A percentile compares a stretch with the other conserved stretches of the same genome.
phyloP scores from a whole-genome alignment of 2,888 invertebrate genomes.

The Hofmannophila pseudospretella region DNA sequence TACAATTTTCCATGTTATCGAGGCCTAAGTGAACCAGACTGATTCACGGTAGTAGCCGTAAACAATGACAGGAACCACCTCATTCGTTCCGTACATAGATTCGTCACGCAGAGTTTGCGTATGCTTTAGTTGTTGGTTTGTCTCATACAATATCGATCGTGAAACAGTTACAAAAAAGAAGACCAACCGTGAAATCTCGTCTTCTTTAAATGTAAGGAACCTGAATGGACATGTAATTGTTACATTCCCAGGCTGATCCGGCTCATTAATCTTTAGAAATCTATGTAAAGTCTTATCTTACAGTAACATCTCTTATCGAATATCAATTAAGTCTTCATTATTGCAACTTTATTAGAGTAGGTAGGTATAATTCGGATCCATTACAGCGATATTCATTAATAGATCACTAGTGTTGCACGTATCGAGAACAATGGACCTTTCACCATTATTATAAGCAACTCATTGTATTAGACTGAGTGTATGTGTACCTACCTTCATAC shows the following conservation, averaged over 20 bases:
- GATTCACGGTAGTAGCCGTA: conserved; percentile 40
- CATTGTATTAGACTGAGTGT: conserved; percentile 14
- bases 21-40: conserved; percentile 32
- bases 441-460: conserved; percentile 20
- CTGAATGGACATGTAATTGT: too few relatives aligned
- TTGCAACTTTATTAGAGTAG: neutral
- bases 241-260: too few relatives aligned
- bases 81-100: conserved; percentile 43
- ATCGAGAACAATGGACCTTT: conserved; percentile 26
- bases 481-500: conserved; percentile 3
- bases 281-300: too few relatives aligned
- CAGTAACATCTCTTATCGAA: too few relatives aligned
- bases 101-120: conserved; percentile 41
- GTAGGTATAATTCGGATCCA: conserved; percentile 17
- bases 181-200: too few relatives aligned
- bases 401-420: conserved; percentile 16
- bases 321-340: too few relatives aligned
- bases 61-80: conserved; percentile 63
- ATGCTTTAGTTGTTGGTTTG: conserved; percentile 37
- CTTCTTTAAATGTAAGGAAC: too few relatives aligned
- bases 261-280: too few relatives aligned
- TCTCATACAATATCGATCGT: too few relatives aligned
- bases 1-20: conserved; percentile 27
- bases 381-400: conserved; percentile 22
- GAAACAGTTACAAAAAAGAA: too few relatives aligned